Evolutionary conservation across 2,888 invertebrate species (phyloP), one percentile per base, ranked within the genome.

Genomic region (Ennomos fuscantarius): DNA sequence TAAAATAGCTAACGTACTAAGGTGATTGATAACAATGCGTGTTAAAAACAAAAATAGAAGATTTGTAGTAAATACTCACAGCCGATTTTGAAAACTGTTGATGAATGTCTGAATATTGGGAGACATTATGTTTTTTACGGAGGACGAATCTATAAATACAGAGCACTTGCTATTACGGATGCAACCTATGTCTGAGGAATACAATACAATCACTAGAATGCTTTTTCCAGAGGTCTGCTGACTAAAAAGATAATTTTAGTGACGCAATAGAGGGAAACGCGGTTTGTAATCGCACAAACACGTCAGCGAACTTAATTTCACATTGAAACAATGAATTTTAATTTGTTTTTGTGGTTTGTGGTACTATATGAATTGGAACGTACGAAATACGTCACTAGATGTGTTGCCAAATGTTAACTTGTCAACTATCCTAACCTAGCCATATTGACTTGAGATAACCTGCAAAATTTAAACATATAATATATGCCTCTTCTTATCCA

Each of bases 21-120:
- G 24, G 24, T 24, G 6, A 24, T 24, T 6, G 24, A 24, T 24
- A 24, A 36, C 9, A 15, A n/a, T 5, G 9, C n/a, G 1, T n/a
- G 13, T 35, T 45, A 36, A 33, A 36, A 36, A n/a, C n/a, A 45
- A 9, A 10, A 45, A 32, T 32, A 32, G 31, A 41, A 32, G 24
- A 6, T 24, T 24, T 24, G 2, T 24, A 15, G 2, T 24, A 24
- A 40, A 40, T 82, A 95, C 95, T 95, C 85, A 95, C 95, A 95
- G 88, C 78, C 93, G 94, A 86, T 93, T 94, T 82, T 93, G 94
- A 87, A 95, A 95, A 69, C 95, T 94, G 86, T 95, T 94, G 73
- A 95, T 82, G 83, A 95, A 95, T 60, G 93, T 92, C 75, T 93
- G 90, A 65, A 95, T 83, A 70, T 93, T 93, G 65, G 94, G 88